Conservation (phyloP, 2,888 invertebrate species). For the Euplexia lucipara region DNA sequence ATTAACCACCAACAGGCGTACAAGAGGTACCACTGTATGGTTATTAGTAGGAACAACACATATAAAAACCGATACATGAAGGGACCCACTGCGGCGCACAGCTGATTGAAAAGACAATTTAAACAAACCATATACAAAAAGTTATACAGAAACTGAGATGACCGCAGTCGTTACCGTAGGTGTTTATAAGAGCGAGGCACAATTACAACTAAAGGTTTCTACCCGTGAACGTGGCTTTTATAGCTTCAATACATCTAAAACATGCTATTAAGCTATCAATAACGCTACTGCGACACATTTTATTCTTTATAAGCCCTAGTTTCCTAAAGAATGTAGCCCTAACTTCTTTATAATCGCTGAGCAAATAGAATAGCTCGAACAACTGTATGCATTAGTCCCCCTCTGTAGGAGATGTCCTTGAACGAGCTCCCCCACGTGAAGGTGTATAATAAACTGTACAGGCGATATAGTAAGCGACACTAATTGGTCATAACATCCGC, state of each 20-base stretch:
- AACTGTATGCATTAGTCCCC: conserved; percentile 8
- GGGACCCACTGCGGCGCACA: neutral
- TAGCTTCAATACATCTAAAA: neutral
- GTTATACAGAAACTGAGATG: neutral
- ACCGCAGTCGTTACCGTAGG: neutral
- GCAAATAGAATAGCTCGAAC: neutral
- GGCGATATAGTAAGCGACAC: conserved; percentile 14
- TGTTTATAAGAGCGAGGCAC: neutral
- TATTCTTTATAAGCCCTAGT: neutral
- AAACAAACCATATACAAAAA: neutral
- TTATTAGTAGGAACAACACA: neutral
- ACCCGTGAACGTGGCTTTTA: neutral
- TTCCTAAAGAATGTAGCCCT: neutral
- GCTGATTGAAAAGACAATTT: neutral
- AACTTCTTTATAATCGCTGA: conserved; percentile 10
- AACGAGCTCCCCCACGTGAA: neutral
- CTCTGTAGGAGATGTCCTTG: neutral
- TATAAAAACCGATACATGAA: neutral
- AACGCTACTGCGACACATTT: neutral
- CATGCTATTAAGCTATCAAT: conserved; percentile 2
- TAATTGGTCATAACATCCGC: conserved; percentile 23
- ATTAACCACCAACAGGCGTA: neutral
- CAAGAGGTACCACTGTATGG: neutral
- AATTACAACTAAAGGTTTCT: neutral
- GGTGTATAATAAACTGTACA: conserved; percentile 20